These are phyloP conservation scores for Zingel zingel DNA, from an alignment of 2,113 vertebrate genomes.

Conservation along the genomic window DNA sequence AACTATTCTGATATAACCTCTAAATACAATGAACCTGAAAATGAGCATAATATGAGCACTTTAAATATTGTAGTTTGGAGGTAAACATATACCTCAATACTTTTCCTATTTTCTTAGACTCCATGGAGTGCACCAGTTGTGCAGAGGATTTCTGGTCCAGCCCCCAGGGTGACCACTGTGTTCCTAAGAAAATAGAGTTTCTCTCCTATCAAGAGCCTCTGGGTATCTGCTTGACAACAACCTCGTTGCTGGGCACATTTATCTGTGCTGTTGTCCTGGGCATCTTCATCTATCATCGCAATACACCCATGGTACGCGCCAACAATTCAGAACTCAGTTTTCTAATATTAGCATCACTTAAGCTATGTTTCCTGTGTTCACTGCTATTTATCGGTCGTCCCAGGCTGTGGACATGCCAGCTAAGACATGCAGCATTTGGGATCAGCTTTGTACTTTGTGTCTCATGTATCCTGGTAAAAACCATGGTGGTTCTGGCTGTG, in stretches of 20 bases:
- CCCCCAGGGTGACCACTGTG: background rate
- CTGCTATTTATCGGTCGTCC: slow-evolving; percentile 73
- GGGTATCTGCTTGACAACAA: too few species aligned
- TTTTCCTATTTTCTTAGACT: slow-evolving; percentile 51
- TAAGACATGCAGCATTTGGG: slow-evolving; percentile 63
- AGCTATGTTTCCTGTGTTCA: slow-evolving; percentile 81
- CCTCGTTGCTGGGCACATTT: too few species aligned
- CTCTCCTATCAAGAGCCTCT: too few species aligned
- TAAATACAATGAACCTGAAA: too few species aligned
- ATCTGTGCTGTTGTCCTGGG: too few species aligned
- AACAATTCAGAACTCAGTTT: slow-evolving; percentile 85
- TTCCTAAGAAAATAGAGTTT: too few species aligned
- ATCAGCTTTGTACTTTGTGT: slow-evolving; percentile 66
- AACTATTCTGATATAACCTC: too few species aligned
- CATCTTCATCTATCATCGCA: too few species aligned
- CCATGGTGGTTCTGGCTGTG: slow-evolving; percentile 64
- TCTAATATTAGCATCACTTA: slow-evolving; percentile 75
- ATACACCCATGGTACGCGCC: slow-evolving; percentile 69
- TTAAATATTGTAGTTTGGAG: too few species aligned
- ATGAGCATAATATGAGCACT: too few species aligned
- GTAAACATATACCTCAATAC: too few species aligned
- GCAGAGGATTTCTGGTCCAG: slow-evolving; percentile 80
- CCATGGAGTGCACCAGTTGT: slow-evolving; percentile 74
- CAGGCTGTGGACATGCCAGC: slow-evolving; percentile 56
- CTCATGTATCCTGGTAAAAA: slow-evolving; percentile 68